Percentiles rank a stretch among this genome's conserved stretches.
Evolutionary conservation across 2,797 vertebrate genomes (phyloP).

Genomic region (Esox lucius): DNA sequence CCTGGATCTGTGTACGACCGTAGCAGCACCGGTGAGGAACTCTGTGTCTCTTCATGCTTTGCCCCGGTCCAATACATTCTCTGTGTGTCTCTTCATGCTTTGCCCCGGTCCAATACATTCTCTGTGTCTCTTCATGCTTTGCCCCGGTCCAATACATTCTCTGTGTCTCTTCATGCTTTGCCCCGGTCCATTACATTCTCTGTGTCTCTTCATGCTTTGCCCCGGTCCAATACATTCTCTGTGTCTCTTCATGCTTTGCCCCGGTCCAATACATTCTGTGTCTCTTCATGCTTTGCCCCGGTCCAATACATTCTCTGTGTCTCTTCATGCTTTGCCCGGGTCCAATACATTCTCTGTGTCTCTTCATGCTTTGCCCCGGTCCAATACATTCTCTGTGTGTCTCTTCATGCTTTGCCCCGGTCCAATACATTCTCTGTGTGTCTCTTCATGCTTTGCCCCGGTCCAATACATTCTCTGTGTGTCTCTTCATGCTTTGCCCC

Average conservation of each 20-base stretch:
- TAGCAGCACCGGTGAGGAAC: constrained; percentile 85
- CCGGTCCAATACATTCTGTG: constrained; percentile 52
- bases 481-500: neutral
- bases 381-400: neutral
- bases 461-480: neutral
- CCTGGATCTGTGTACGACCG: constrained; percentile 96
- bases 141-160: constrained; percentile 87
- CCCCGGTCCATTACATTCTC: neutral
- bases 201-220: neutral
- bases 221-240: neutral
- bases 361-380: neutral
- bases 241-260: constrained; percentile 39
- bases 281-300: neutral
- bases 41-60: neutral
- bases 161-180: neutral
- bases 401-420: neutral
- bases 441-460: neutral
- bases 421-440: neutral
- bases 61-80: neutral
- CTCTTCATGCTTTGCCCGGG: neutral
- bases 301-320: neutral
- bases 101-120: neutral
- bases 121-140: constrained; percentile 62
- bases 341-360: neutral
- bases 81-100: neutral